A percentile compares a stretch with the other conserved stretches of the same genome.
These are phyloP conservation scores for Monarcha castaneiventris DNA, from an alignment of 2,113 vertebrate species.

Conservation along the genomic window DNA sequence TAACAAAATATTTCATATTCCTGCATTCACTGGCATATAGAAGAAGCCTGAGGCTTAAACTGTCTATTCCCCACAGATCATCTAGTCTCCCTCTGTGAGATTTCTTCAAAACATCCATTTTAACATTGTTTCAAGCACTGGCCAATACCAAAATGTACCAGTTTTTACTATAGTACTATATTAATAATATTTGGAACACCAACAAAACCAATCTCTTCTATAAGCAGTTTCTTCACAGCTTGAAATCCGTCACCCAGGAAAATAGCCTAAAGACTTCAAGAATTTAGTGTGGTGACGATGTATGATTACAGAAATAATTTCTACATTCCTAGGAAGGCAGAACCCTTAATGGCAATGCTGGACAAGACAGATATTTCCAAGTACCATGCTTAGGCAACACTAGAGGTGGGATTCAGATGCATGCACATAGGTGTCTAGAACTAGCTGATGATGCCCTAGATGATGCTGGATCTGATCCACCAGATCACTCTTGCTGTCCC, in stretches of 20 bases:
- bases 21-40: neutral
- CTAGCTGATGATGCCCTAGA: neutral
- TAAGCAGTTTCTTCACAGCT: neutral
- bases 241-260: neutral
- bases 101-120: constrained; percentile 35
- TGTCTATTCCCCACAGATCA: neutral
- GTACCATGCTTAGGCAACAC: neutral
- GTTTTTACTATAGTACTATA: neutral
- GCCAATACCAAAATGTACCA: neutral
- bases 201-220: neutral
- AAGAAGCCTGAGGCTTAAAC: constrained; percentile 1
- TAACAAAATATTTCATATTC: neutral
- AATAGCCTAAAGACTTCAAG: neutral
- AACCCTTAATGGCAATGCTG: neutral
- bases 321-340: neutral
- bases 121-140: neutral
- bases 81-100: neutral
- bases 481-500: neutral
- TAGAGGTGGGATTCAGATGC: neutral
- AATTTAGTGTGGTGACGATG: fast-evolving
- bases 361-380: neutral
- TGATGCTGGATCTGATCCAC: neutral
- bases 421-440: neutral
- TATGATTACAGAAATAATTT: neutral
- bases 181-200: neutral